Percentiles rank a stretch among this genome's conserved stretches.
Evolutionary conservation across 2,888 invertebrate species (phyloP).

Genomic region (Dilophus febrilis): DNA sequence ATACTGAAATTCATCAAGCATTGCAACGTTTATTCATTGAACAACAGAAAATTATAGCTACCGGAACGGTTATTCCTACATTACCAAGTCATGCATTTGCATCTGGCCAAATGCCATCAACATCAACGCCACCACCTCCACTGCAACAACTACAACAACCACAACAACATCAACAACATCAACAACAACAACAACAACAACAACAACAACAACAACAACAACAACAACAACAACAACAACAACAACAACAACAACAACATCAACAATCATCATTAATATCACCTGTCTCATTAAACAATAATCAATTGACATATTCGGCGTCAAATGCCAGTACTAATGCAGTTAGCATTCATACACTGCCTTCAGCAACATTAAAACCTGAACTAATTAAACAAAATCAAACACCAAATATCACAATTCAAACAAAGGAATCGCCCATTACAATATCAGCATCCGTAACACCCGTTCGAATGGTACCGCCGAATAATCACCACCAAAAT

Average conservation of each 20-base stretch:
- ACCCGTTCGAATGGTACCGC: conserved; percentile 12
- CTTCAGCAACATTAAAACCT: conserved; percentile 10
- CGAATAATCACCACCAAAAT: conserved; percentile 13
- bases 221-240: conserved; percentile 17
- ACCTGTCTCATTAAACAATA: neutral
- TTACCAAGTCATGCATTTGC: no score
- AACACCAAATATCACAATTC: no score
- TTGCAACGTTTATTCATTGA: conserved; percentile 45
- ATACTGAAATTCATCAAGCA: conserved; percentile 35
- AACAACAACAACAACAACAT: conserved; percentile 10
- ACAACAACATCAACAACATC: conserved; percentile 6
- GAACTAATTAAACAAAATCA: no score
- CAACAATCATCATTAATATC: neutral
- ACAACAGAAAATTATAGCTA: conserved; percentile 52
- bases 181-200: conserved; percentile 7
- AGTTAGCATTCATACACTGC: conserved; percentile 7
- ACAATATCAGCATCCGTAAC: conserved; percentile 7
- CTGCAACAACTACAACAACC: conserved; percentile 8
- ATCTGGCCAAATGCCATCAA: conserved; percentile 15
- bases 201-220: conserved; percentile 9
- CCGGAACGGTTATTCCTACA: conserved; percentile 49
- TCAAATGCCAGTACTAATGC: neutral
- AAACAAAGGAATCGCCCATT: conserved; percentile 9
- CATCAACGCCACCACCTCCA: conserved; percentile 8
- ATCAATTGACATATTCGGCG: neutral